A percentile compares a stretch with the other conserved stretches of the same genome.
phyloP scores from a whole-genome alignment of 2,888 invertebrate species.

The Miltochrista miniata region DNA sequence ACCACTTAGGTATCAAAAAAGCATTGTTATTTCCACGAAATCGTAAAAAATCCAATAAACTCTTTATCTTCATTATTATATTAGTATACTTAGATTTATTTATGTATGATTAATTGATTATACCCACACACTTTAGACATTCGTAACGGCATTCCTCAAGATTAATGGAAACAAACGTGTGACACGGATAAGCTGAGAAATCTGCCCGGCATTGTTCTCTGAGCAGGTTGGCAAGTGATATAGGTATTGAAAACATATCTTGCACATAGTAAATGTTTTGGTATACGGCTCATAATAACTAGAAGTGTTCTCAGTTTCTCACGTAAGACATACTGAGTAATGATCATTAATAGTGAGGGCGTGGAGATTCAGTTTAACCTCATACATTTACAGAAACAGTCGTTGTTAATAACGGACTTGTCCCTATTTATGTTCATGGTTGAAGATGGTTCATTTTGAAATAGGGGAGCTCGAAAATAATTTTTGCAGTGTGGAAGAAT shows the following conservation, averaged over 20 bases:
- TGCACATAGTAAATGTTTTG: slow-evolving; percentile 15
- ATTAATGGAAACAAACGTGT: slow-evolving; percentile 39
- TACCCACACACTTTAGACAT: slow-evolving; percentile 13
- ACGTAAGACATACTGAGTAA: slow-evolving; percentile 43
- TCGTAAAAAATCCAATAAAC: too few relatives aligned
- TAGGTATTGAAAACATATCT: slow-evolving; percentile 38
- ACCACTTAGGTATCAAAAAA: too few relatives aligned
- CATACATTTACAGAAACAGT: background rate
- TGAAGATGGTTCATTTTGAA: too few relatives aligned
- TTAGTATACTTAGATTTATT: too few relatives aligned
- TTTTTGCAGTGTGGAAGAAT: too few relatives aligned
- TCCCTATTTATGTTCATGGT: too few relatives aligned
- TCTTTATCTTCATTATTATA: too few relatives aligned
- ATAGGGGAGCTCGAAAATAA: too few relatives aligned
- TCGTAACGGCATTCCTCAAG: slow-evolving; percentile 23
- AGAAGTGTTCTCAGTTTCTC: slow-evolving; percentile 26
- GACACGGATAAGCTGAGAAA: slow-evolving; percentile 34
- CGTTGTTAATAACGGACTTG: too few relatives aligned
- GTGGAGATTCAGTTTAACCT: slow-evolving; percentile 6
- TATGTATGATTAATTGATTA: too few relatives aligned
- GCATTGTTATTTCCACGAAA: too few relatives aligned
- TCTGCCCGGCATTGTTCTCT: slow-evolving; percentile 44
- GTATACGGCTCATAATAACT: slow-evolving; percentile 19
- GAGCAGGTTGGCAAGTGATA: slow-evolving; percentile 35
- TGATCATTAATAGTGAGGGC: slow-evolving; percentile 30